Conservation (phyloP, 1,140 invertebrate species). For the Procambarus clarkii region DNA sequence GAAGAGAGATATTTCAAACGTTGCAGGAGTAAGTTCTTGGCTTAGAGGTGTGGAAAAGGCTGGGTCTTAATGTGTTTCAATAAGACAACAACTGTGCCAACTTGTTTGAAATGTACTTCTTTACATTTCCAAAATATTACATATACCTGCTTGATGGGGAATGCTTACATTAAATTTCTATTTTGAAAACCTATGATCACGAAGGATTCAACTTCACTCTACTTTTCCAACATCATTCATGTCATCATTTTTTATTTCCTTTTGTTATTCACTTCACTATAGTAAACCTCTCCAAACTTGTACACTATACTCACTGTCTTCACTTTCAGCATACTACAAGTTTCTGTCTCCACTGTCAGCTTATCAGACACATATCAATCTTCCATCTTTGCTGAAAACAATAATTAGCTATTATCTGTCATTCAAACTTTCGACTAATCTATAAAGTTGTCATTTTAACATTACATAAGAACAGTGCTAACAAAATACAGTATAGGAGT, state of each 20-base stretch:
- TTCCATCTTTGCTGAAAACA: slow-evolving; percentile 4
- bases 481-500: too few species aligned
- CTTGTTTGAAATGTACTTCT: background rate
- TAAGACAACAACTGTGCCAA: background rate
- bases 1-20: too few species aligned
- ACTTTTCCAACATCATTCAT: background rate
- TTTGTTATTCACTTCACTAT: background rate
- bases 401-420: background rate
- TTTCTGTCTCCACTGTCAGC: slow-evolving; percentile 2
- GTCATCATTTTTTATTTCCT: background rate
- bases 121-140: background rate
- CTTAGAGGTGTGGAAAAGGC: too few species aligned
- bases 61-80: too few species aligned
- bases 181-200: background rate
- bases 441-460: background rate
- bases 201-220: background rate
- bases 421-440: background rate
- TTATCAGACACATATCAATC: slow-evolving; percentile 4
- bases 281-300: background rate
- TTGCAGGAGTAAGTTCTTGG: too few species aligned
- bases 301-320: background rate
- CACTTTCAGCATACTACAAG: background rate
- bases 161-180: too few species aligned
- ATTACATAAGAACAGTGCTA: too few species aligned
- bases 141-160: background rate